Evolutionary conservation across 2,113 vertebrate species (phyloP).

Genomic region (Hydrochoerus hydrochaeris): DNA sequence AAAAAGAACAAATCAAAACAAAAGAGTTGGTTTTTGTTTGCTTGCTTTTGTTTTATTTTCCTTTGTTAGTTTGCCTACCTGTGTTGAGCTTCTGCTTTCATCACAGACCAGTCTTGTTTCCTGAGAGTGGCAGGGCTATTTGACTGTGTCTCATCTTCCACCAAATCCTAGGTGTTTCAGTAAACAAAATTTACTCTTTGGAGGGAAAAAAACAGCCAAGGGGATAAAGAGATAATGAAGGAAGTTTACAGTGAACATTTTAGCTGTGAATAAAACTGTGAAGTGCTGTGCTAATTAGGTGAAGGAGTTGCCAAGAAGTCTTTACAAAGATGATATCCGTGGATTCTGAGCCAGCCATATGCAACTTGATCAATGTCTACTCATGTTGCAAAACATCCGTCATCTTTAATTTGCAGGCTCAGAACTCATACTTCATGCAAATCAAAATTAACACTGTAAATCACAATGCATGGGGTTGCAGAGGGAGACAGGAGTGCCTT

Average conservation of each 20-base stretch:
- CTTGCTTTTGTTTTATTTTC: no score
- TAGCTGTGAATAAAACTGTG: constrained; percentile 26
- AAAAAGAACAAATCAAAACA: background rate
- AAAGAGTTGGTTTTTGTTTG: background rate
- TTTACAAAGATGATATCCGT: background rate
- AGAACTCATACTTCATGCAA: background rate
- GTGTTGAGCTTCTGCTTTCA: background rate
- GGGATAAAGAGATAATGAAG: constrained; percentile 35
- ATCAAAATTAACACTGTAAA: constrained; percentile 36
- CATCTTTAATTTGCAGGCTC: background rate
- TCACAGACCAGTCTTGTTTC: background rate
- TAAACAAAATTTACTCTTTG: constrained; percentile 13
- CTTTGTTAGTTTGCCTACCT: background rate
- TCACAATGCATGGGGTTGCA: background rate
- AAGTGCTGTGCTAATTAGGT: constrained; percentile 50
- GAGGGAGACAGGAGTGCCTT: background rate
- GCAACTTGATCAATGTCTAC: background rate
- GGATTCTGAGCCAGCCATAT: background rate
- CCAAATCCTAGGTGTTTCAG: background rate
- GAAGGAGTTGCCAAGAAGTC: constrained; percentile 23
- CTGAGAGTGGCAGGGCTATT: background rate
- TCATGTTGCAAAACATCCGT: background rate
- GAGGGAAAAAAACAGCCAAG: background rate
- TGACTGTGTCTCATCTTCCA: background rate
- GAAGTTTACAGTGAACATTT: constrained; percentile 56